Base-by-base conservation (phyloP, 1,140 invertebrate species). In the Atopsyche davidsoni region DNA sequence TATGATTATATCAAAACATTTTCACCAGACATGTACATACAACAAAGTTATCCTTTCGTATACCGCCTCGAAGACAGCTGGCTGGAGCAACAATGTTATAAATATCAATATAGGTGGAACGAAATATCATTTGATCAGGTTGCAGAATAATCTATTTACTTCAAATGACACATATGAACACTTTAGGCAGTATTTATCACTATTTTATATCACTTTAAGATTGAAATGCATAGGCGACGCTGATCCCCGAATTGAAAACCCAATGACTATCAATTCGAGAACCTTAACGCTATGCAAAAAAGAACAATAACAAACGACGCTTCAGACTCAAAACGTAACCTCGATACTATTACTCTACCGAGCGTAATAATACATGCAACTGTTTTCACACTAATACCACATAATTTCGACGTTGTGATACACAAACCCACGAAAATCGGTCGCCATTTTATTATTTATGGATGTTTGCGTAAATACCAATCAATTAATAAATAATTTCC, bases 391-490 rank as follows among this genome's bases (percentile, higher is more conserved):
- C 48, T 31, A 34, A 43, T 41, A 44, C 25, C 48, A 50, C 48
- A 50, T 23, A 50, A 25, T 35, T 42, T 42, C 35, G 28, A 41
- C 48, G 48, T 31, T 31, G 40, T 44, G 48, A 50, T 50, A 50
- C 40, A 28, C 41, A 28, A 44, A 50, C 39, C 40, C 39, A 50
- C 38, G 32, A 72, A 71, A 71, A 70, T 65, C 61, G 64, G 59
- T 68, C 69, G 72, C 72, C 70, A 74, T 74, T 70, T 74, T 74
- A 67, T 74, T 72, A 65, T 72, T 72, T 74, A 71, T 74, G 72
- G 68, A 46, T 57, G 51, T 53, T 49, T 50, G 48, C 48, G 48
- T 50, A 50, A 42, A 46, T 47, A 46, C 46, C 50, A 51, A 56
- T 56, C 55, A 57, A 57, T 57, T 57, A 57, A 50, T 50, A 50